Conservation (phyloP, 1,140 invertebrate genomes). For the Drosophila takahashii region DNA sequence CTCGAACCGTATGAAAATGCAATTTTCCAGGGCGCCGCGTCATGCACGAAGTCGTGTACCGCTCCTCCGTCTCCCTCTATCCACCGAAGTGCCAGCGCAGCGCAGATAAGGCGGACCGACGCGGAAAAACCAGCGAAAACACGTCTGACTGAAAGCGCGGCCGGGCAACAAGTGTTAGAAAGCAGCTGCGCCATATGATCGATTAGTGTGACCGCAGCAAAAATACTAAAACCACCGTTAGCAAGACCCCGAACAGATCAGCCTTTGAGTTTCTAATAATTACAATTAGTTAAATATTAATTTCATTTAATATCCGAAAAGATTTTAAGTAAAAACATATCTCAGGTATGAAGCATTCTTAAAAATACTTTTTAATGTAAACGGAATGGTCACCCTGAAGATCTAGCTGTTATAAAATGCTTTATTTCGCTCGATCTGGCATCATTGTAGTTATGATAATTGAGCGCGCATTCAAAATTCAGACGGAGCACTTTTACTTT, state of each 20-base stretch:
- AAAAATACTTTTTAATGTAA: background rate
- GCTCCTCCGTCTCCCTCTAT: conserved; percentile 25
- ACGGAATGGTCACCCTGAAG: background rate
- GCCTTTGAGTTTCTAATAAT: too few species aligned
- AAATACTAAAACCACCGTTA: background rate
- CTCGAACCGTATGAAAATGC: conserved; percentile 40
- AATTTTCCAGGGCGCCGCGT: conserved; percentile 49
- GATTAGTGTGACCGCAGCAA: background rate
- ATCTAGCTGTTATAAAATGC: background rate
- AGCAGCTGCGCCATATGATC: conserved; percentile 3
- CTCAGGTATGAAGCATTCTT: background rate
- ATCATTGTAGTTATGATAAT: background rate
- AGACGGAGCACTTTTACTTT: background rate
- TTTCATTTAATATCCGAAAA: too few species aligned
- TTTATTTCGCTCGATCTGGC: conserved; percentile 14
- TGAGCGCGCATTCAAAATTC: background rate
- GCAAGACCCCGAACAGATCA: too few species aligned
- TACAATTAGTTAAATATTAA: too few species aligned
- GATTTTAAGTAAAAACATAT: background rate
- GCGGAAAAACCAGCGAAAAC: conserved; percentile 23
- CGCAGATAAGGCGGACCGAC: conserved; percentile 43
- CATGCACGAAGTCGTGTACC: conserved; percentile 19
- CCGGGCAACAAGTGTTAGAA: conserved; percentile 34
- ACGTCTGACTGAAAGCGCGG: conserved; percentile 27
- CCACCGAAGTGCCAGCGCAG: conserved; percentile 46